Evolutionary conservation across 2,888 invertebrate genomes (phyloP).

Genomic region (Norana najaformis): DNA sequence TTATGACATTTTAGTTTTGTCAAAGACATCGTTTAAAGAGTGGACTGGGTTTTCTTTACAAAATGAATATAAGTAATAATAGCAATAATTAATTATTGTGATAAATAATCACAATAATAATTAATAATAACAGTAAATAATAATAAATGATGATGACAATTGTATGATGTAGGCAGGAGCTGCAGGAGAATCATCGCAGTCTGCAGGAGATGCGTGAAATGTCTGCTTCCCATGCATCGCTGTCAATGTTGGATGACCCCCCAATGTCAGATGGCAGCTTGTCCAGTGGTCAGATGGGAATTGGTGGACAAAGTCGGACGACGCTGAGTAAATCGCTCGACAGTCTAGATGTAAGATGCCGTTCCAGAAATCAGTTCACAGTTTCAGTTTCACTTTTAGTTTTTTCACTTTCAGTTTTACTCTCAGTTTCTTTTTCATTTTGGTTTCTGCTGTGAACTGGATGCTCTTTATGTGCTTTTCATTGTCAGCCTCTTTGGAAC

Average conservation of each 20-base stretch:
- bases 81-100: no score
- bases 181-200: constrained; percentile 36
- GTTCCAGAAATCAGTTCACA: neutral
- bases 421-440: no score
- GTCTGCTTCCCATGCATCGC: constrained; percentile 46
- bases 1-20: no score
- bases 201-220: constrained; percentile 46
- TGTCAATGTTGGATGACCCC: constrained; percentile 42
- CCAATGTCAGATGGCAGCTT: constrained; percentile 34
- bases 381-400: neutral
- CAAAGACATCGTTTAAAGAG: no score
- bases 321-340: constrained; percentile 44
- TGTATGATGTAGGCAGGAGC: constrained; percentile 28
- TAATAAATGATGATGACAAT: neutral
- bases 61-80: no score
- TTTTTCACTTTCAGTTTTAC: neutral
- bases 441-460: neutral
- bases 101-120: no score
- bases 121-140: neutral
- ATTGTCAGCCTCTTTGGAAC: neutral
- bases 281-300: constrained; percentile 29
- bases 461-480: neutral
- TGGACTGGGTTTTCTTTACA: no score
- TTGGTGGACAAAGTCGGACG: constrained; percentile 20
- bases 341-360: constrained; percentile 44